Base-by-base conservation (phyloP, 2,888 invertebrate genomes). In the Blastobasis lacticolella region DNA sequence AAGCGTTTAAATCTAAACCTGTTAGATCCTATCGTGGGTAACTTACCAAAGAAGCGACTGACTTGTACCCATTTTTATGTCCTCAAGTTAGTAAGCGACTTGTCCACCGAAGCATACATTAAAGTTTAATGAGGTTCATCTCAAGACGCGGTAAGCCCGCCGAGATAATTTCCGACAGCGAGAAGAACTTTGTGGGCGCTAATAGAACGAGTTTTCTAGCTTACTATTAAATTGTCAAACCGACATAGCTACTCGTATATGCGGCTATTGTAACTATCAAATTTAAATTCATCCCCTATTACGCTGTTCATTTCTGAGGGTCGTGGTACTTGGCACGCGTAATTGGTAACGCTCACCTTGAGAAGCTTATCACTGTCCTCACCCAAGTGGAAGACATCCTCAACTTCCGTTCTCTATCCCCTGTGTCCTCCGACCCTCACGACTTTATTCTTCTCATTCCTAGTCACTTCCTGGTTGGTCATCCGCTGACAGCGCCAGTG, bases 111-210 rank as follows among this genome's bases (percentile, higher is more conserved):
- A 6, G 52, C 51, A 5, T 57, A 45, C 46, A 45, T 55, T 23
- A 7, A 8, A 6, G 8, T 6, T 10, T 46, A 8, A 46, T 23
- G 7, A 6, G 46, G 7, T 46, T 51, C n/a, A 48, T 47, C 23
- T 45, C 48, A 45, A 55, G 59, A 23, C 50, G 59, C 5, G 59
- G 57, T 37, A 50, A 52, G 43, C 54, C 54, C 36, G 43, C 40
- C 7, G 48, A 41, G 37, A 46, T 57, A 8, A 56, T 43, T 47
- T 57, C 52, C 36, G 58, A 58, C 46, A 60, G 58, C 45, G 58
- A 53, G 10, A 57, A 53, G 4, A 58, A 51, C 44, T 61, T 61
- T 41, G 53, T 55, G 5, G 56, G 57, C 36, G 56, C 56, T 10
- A 38, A 41, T 23, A 2, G 9, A 53, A 55, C 23, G 49, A 56